phyloP scores from a whole-genome alignment of 2,888 invertebrate genomes.

The Hypselothyrea guttata region DNA sequence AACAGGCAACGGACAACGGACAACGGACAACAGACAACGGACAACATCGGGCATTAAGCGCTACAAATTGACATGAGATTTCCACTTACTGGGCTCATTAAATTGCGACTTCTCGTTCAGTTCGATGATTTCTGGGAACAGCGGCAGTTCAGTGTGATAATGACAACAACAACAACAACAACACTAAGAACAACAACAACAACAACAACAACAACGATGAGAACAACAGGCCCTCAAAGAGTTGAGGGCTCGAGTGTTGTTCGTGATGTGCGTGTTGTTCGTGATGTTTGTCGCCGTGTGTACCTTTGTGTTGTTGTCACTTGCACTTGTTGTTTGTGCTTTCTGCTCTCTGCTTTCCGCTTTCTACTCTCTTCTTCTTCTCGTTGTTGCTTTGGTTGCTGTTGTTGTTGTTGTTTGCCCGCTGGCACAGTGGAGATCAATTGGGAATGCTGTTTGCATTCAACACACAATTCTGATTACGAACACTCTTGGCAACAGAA shows the following conservation, averaged over 20 bases:
- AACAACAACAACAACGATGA: conserved; percentile 10
- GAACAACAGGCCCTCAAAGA: not conserved
- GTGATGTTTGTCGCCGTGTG: conserved; percentile 1
- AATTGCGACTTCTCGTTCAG: conserved; percentile 12
- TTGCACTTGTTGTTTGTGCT: conserved; percentile 47
- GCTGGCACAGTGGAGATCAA: conserved; percentile 7
- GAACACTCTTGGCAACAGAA: conserved; percentile 38
- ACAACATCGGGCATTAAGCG: conserved; percentile 4
- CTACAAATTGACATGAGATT: conserved; percentile 23
- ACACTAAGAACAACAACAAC: conserved; percentile 13
- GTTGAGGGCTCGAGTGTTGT: too few species aligned
- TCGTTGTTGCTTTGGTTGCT: too few species aligned
- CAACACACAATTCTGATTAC: too few species aligned
- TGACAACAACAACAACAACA: conserved; percentile 16
- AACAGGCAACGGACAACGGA: conserved; percentile 5
- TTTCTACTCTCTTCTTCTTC: too few species aligned
- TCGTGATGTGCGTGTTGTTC: too few species aligned
- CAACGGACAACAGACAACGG: conserved; percentile 4
- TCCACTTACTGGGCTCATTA: conserved; percentile 38
- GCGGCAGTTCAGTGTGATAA: conserved; percentile 3
- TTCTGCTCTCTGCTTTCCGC: too few species aligned
- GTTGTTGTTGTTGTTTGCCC: conserved; percentile 5
- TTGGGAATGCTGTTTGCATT: too few species aligned
- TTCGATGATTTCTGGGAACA: not conserved
- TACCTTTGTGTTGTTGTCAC: conserved; percentile 23